phyloP scores from a whole-genome alignment of 2,888 invertebrate species.

The Lepidonotus clava region DNA sequence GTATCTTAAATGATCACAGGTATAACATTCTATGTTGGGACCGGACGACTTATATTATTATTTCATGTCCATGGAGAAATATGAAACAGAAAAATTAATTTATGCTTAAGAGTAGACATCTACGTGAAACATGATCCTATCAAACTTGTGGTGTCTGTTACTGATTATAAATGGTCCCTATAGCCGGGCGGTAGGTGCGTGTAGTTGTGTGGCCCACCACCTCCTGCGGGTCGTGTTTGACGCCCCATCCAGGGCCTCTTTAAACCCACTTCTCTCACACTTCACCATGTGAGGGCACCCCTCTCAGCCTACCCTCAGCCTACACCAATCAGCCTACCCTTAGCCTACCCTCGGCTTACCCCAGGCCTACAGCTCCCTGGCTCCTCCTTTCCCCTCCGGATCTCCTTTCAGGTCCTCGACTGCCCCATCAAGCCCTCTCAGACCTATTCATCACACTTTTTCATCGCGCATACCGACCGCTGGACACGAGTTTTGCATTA shows the following conservation, averaged over 20 bases:
- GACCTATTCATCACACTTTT: constrained; percentile 28
- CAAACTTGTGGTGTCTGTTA: too few relatives aligned
- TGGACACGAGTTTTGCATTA: constrained; percentile 34
- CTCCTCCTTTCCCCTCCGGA: background rate
- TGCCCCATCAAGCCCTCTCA: background rate
- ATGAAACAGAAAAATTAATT: too few relatives aligned
- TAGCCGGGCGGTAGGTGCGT: too few relatives aligned
- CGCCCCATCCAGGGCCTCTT: background rate
- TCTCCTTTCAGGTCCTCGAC: background rate
- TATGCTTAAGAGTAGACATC: too few relatives aligned
- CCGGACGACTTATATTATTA: too few relatives aligned
- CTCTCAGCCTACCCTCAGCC: constrained; percentile 24
- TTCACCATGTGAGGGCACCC: constrained; percentile 7
- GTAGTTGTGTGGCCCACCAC: background rate
- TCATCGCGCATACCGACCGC: background rate
- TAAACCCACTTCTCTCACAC: constrained; percentile 43
- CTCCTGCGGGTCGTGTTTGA: background rate
- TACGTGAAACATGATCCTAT: too few relatives aligned
- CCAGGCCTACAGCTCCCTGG: background rate
- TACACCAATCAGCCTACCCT: too few relatives aligned
- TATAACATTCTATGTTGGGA: too few relatives aligned
- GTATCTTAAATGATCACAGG: too few relatives aligned
- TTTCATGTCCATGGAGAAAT: too few relatives aligned
- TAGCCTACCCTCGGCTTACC: constrained; percentile 14
- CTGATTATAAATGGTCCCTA: too few relatives aligned